Evolutionary conservation across 1,140 invertebrate species (phyloP).

Genomic region (Mactra quadrangularis): DNA sequence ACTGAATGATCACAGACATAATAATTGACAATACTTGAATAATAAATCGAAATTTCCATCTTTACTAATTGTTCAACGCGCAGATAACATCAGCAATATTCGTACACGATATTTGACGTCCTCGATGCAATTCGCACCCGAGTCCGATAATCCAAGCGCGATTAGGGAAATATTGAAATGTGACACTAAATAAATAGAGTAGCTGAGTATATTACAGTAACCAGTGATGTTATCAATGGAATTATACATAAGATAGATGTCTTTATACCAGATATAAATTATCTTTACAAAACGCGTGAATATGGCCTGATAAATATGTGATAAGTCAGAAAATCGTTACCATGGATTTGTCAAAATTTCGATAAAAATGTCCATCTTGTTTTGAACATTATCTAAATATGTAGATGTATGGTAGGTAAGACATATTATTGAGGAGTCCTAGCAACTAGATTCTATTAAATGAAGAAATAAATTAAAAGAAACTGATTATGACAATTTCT

Average conservation of each 20-base stretch:
- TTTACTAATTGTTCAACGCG: background rate
- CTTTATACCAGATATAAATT: background rate
- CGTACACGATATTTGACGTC: constrained; percentile 1
- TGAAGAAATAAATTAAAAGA: too few species aligned
- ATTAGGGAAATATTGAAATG: constrained; percentile 34
- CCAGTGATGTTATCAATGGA: constrained; percentile 28
- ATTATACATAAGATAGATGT: background rate
- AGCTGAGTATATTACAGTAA: background rate
- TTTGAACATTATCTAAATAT: too few species aligned
- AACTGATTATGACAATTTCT: too few species aligned
- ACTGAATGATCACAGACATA: background rate
- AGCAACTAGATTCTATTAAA: too few species aligned
- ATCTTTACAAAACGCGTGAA: constrained; percentile 50
- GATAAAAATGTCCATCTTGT: background rate
- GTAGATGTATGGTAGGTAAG: too few species aligned
- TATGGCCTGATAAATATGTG: constrained; percentile 40
- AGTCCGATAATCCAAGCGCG: background rate
- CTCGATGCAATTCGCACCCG: background rate
- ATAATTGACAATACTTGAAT: constrained; percentile 8
- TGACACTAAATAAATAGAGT: constrained; percentile 52
- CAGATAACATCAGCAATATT: constrained; percentile 12
- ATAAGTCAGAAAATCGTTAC: constrained; percentile 49
- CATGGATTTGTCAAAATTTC: constrained; percentile 42
- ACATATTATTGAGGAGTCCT: too few species aligned
- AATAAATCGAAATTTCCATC: constrained; percentile 23